Percentiles rank a stretch among this genome's conserved stretches.
phyloP scores from a whole-genome alignment of 2,888 invertebrate species.

The Ecdyonurus torrentis region DNA sequence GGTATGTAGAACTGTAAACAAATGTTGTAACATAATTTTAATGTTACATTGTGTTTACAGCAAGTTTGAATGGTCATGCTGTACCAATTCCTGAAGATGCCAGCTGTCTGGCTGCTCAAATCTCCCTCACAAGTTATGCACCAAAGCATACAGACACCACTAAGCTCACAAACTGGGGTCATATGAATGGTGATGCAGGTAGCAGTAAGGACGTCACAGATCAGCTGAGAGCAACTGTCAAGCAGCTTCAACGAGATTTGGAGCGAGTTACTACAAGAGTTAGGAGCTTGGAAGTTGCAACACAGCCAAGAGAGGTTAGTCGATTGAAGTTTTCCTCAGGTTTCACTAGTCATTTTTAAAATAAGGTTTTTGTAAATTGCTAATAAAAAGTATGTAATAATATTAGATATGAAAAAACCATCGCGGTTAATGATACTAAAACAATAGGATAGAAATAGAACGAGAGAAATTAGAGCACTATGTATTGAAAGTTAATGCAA shows the following conservation, averaged over 20 bases:
- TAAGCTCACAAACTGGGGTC: neutral
- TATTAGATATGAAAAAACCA: too few species aligned
- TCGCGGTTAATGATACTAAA: too few species aligned
- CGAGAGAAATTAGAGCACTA: too few species aligned
- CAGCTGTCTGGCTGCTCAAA: neutral
- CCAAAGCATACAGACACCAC: neutral
- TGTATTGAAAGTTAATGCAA: too few species aligned
- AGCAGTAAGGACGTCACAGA: slow-evolving; percentile 27
- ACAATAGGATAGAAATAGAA: too few species aligned
- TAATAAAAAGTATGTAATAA: too few species aligned
- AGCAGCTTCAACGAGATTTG: slow-evolving; percentile 30
- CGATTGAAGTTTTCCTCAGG: slow-evolving; percentile 7
- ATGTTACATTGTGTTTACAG: neutral
- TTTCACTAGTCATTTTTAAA: too few species aligned
- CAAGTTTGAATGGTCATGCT: neutral
- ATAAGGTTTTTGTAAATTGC: too few species aligned
- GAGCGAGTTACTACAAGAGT: slow-evolving; percentile 30
- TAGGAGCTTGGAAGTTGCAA: slow-evolving; percentile 26
- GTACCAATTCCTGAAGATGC: neutral
- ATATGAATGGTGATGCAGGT: slow-evolving; percentile 10
- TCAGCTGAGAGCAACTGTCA: slow-evolving; percentile 31
- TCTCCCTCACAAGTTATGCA: neutral
- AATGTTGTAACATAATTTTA: neutral
- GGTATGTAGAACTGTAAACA: neutral
- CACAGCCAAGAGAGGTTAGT: slow-evolving; percentile 18